Evolutionary conservation across 92 coral and sea anemone species (phyloP).

Genomic region (Epizoanthus rinbou): DNA sequence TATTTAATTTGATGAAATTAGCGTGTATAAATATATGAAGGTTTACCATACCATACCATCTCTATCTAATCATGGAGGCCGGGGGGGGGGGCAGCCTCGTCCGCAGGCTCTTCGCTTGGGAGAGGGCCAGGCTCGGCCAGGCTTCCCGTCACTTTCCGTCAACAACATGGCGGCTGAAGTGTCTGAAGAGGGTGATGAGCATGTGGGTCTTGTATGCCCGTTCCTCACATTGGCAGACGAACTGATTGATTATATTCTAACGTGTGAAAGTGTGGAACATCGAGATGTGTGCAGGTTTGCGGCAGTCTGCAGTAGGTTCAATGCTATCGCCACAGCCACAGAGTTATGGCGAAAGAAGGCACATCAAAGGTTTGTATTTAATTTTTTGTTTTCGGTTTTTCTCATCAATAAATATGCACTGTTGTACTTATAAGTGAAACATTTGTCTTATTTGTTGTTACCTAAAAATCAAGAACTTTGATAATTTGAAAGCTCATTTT

Average conservation of each 20-base stretch:
- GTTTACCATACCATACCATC: no score
- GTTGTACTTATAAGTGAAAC: no score
- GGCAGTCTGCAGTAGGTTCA: conserved; percentile 73
- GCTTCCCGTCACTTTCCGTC: no score
- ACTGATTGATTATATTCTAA: conserved; percentile 75
- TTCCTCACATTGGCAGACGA: conserved; percentile 80
- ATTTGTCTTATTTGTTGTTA: neutral
- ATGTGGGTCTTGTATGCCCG: neutral
- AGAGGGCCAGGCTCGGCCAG: no score
- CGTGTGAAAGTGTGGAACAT: conserved; percentile 63
- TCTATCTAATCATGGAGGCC: no score
- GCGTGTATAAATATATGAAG: no score
- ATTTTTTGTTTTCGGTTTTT: neutral
- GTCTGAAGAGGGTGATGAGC: conserved; percentile 31
- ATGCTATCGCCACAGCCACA: conserved; percentile 59
- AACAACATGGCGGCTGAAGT: conserved; percentile 10
- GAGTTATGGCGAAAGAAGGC: conserved; percentile 82
- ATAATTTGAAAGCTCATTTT: neutral
- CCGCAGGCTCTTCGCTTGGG: no score
- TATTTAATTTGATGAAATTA: no score
- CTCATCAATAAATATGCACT: no score
- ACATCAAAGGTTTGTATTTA: conserved; percentile 52
- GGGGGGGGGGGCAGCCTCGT: no score
- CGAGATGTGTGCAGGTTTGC: conserved; percentile 75
- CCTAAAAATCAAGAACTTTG: neutral